These are phyloP conservation scores for Frankliniella fusca DNA, from an alignment of 2,888 invertebrate species.

Conservation along the genomic window DNA sequence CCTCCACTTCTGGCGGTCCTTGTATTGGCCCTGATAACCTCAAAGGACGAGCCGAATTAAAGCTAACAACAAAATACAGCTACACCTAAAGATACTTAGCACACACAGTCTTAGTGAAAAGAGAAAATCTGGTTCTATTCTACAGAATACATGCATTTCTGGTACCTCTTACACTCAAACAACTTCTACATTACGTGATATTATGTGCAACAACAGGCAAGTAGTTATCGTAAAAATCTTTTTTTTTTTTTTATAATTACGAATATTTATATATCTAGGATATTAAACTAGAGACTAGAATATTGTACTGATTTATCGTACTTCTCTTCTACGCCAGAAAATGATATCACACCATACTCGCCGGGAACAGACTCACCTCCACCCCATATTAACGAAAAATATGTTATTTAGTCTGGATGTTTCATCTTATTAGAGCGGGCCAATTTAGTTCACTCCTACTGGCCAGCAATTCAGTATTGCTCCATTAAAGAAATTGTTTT, in stretches of 20 bases:
- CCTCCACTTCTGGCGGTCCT: background rate
- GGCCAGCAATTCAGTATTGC: background rate
- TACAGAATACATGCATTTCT: too few relatives aligned
- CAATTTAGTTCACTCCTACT: background rate
- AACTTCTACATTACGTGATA: background rate
- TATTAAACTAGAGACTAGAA: background rate
- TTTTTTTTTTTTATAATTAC: background rate
- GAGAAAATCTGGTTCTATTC: too few relatives aligned
- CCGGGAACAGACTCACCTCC: background rate
- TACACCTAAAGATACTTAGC: background rate
- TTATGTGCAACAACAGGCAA: constrained; percentile 17
- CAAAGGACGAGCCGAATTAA: background rate
- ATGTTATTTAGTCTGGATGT: background rate
- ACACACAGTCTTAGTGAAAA: too few relatives aligned
- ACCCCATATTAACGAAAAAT: background rate
- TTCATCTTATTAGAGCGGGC: background rate
- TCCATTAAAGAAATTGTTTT: background rate
- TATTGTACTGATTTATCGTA: background rate
- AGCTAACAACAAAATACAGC: background rate
- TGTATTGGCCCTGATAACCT: constrained; percentile 2
- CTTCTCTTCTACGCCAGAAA: background rate
- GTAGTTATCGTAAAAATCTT: background rate
- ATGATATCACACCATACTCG: background rate
- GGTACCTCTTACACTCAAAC: background rate
- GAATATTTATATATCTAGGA: background rate